Conservation (phyloP, 1,140 invertebrate genomes). For the Mamestra configurata region DNA sequence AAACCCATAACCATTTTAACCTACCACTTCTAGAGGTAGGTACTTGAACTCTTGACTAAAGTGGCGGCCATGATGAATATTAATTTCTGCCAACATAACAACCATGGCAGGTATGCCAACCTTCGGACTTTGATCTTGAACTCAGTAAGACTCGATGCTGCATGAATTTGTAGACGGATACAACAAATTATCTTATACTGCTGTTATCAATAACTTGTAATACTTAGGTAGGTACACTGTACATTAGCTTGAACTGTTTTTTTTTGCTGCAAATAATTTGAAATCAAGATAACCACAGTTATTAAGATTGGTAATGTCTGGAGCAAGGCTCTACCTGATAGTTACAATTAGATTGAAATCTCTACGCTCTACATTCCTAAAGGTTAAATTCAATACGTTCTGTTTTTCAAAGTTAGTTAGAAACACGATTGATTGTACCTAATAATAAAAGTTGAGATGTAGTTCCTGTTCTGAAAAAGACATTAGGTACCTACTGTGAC, state of each 20-base stretch:
- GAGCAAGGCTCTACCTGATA: not conserved
- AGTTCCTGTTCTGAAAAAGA: too few species aligned
- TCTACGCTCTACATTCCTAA: not conserved
- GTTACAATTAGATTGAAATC: not conserved
- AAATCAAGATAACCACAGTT: constrained; percentile 1
- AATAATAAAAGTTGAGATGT: too few species aligned
- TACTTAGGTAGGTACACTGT: too few species aligned
- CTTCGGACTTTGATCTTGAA: constrained; percentile 18
- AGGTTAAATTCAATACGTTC: not conserved
- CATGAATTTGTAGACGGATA: not conserved
- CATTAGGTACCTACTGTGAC: too few species aligned
- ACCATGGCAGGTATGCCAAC: not conserved
- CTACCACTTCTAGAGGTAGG: not conserved
- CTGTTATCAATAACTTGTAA: not conserved
- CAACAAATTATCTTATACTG: not conserved
- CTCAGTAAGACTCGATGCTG: not conserved
- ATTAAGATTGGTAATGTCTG: constrained; percentile 7
- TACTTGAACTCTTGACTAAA: not conserved
- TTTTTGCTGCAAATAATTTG: not conserved
- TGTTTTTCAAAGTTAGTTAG: not conserved
- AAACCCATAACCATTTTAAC: not conserved
- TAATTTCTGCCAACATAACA: not conserved
- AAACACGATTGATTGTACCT: not conserved
- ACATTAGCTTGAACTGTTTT: not conserved
- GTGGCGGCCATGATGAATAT: not conserved